Conservation (phyloP, 2,797 vertebrate species). For the Bovichtus diacanthus region DNA sequence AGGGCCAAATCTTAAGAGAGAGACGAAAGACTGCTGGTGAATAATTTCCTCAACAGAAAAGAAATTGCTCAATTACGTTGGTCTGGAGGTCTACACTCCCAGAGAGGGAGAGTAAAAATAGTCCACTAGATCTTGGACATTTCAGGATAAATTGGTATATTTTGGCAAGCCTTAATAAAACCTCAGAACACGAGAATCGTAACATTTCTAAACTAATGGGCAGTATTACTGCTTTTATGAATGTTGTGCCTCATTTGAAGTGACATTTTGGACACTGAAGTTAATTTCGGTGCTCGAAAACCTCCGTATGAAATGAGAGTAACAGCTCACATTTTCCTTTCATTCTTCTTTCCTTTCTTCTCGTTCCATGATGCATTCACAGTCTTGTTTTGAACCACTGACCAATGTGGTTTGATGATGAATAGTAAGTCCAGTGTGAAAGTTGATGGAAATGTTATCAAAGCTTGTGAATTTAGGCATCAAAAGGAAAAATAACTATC, state of each 20-base stretch:
- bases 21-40: constrained; percentile 40
- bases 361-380: constrained; percentile 49
- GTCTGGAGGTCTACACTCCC: constrained; percentile 56
- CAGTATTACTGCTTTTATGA: constrained; percentile 62
- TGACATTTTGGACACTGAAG: constrained; percentile 64
- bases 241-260: constrained; percentile 76
- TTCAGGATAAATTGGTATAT: constrained; percentile 65
- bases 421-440: constrained; percentile 34
- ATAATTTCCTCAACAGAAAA: constrained; percentile 64
- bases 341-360: constrained; percentile 16
- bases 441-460: constrained; percentile 18
- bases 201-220: constrained; percentile 63
- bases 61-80: constrained; percentile 59
- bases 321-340: constrained; percentile 63
- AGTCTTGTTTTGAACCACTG: constrained; percentile 45
- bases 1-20: constrained; percentile 20
- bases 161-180: constrained; percentile 67
- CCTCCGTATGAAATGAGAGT: constrained; percentile 47
- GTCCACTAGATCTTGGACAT: constrained; percentile 53
- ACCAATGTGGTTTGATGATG: constrained; percentile 25
- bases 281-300: constrained; percentile 51
- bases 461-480: constrained; percentile 17
- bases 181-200: constrained; percentile 58
- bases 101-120: constrained; percentile 68
- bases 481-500: constrained; percentile 1